Base-by-base conservation (phyloP, 2,797 vertebrate species). In the Mionectes olivaceus region DNA sequence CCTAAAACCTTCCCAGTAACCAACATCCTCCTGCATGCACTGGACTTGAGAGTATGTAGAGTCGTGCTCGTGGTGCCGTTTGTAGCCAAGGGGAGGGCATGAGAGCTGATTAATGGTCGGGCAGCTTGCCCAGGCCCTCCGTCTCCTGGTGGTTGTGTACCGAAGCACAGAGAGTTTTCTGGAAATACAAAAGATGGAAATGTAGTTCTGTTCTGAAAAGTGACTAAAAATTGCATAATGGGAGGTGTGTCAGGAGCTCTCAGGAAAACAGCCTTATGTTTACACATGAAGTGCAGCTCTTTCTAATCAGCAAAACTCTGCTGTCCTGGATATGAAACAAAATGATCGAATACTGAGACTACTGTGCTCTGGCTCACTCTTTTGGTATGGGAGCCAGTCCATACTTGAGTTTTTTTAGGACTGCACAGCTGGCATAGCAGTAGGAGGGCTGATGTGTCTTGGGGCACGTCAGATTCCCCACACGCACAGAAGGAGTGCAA, bases 261-360 rank as follows among this genome's bases (percentile, higher is more conserved):
- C 90, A 92, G 92, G 94, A 92, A 95, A 93, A 83, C 79, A 73
- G 32, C 83, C 80, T 91, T 94, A 90, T 87, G 85, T 96, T 96
- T 96, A 95, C 94, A 95, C 77, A 52, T 88, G 73, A 92, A 92
- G 67, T 22, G 49, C 91, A 91, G 77, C 80, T 87, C 89, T 90
- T 64, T 93, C 44, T 52, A 52, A 85, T 44, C 59, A 82, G 87
- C 47, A 73, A 22, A 83, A 63, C 63, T 64, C 59, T 67, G 35
- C 73, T 86, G n/a, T 78, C 77, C 80, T 82, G 89, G 59, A 33
- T 32, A 13, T 80, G 83, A 73, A 85, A 63, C 19, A 18, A 30
- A 64, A 23, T 27, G 10, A 10, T 35, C 22, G 33, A 68, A 33
- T 77, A 16, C 35, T 33, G 73, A 71, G 68, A 33, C 57, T 56